A percentile compares a stretch with the other conserved stretches of the same genome.
Evolutionary conservation across 1,140 invertebrate species (phyloP).

Genomic region (Brachionus rubens): DNA sequence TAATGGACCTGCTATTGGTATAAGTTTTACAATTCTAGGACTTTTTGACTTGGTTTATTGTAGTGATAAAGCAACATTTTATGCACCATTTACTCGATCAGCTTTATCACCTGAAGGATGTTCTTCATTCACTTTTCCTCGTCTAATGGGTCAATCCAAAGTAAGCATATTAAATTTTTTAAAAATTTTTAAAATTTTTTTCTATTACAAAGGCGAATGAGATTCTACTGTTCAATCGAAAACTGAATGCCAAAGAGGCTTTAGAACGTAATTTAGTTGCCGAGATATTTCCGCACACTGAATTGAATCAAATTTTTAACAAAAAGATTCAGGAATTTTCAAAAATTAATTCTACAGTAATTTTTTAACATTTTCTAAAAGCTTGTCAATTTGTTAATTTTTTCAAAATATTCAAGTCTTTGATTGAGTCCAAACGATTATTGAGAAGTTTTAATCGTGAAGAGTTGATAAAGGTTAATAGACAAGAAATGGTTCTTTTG

Average conservation of each 20-base stretch:
- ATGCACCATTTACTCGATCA: constrained; percentile 76
- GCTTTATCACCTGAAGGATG: constrained; percentile 78
- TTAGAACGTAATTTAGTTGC: constrained; percentile 70
- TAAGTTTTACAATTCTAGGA: constrained; percentile 75
- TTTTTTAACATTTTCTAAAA: constrained; percentile 34
- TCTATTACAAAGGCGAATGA: constrained; percentile 68
- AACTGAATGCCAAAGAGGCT: constrained; percentile 74
- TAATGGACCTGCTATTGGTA: constrained; percentile 89
- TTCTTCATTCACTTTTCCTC: constrained; percentile 76
- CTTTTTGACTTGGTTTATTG: constrained; percentile 86
- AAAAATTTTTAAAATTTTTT: constrained; percentile 20
- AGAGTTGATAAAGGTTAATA: constrained; percentile 63
- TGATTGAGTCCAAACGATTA: constrained; percentile 64
- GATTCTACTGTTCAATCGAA: constrained; percentile 75
- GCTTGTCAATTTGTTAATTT: too few relatives aligned
- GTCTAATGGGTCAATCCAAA: constrained; percentile 25
- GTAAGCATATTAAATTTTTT: constrained; percentile 48
- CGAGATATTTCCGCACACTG: constrained; percentile 66
- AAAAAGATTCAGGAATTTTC: constrained; percentile 51
- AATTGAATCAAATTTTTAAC: constrained; percentile 64
- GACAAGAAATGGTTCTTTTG: constrained; percentile 64
- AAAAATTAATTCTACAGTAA: constrained; percentile 47
- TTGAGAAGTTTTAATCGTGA: constrained; percentile 60
- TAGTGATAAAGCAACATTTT: constrained; percentile 71
- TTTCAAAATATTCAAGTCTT: constrained; percentile 56